These are phyloP conservation scores for Stictocephala bisonia DNA, from an alignment of 2,888 invertebrate genomes.

Conservation along the genomic window DNA sequence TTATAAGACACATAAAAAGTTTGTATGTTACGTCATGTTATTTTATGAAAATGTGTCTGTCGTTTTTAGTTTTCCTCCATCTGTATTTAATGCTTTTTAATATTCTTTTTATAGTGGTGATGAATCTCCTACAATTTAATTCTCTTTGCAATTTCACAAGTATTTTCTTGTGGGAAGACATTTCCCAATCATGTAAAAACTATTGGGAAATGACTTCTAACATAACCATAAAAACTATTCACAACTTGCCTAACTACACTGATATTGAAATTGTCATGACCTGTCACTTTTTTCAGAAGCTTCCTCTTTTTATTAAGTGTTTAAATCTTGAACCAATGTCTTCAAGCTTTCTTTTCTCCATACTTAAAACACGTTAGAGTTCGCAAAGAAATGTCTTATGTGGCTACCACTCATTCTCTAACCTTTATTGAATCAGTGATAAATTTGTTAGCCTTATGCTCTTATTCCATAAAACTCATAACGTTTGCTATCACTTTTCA, in stretches of 20 bases:
- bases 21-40: slow-evolving; percentile 7
- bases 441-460: background rate
- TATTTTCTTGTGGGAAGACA: background rate
- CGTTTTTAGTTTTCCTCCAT: background rate
- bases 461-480: slow-evolving; percentile 3
- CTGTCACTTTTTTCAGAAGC: background rate
- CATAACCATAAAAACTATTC: too few species aligned
- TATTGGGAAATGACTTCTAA: too few species aligned
- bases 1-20: background rate
- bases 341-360: background rate
- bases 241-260: background rate
- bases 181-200: background rate
- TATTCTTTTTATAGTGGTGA: background rate
- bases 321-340: background rate
- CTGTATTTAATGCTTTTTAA: background rate
- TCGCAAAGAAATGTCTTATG: background rate
- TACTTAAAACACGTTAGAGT: background rate
- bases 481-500: slow-evolving; percentile 7
- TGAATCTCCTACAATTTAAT: background rate
- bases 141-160: background rate
- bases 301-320: background rate
- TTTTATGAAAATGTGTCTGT: background rate
- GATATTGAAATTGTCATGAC: background rate
- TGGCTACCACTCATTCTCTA: background rate
- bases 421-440: background rate